These are phyloP conservation scores for Lepidochitona cinerea DNA, from an alignment of 2,888 invertebrate species.

Conservation along the genomic window DNA sequence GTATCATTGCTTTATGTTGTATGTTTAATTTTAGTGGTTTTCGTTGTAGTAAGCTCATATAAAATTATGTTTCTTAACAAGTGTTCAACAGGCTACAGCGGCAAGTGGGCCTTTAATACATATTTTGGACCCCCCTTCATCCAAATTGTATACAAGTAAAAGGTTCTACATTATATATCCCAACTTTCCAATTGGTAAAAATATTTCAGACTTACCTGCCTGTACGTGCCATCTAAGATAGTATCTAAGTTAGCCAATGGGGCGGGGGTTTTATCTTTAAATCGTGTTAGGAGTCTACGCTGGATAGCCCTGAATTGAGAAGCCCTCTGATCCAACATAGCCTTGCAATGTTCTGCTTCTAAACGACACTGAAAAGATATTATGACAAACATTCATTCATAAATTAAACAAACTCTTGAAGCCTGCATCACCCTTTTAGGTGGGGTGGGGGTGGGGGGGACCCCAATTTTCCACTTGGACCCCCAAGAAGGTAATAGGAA, in stretches of 20 bases:
- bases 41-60: too few relatives aligned
- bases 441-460: too few relatives aligned
- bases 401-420: not conserved
- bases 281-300: conserved; percentile 81
- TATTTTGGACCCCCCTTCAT: not conserved
- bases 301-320: conserved; percentile 85
- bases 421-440: not conserved
- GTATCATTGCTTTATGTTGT: not conserved
- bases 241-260: conserved; percentile 82
- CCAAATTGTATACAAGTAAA: not conserved
- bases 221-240: conserved; percentile 80
- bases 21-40: too few relatives aligned
- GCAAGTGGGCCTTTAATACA: too few relatives aligned
- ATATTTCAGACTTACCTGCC: conserved; percentile 73
- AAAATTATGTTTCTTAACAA: too few relatives aligned
- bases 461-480: too few relatives aligned
- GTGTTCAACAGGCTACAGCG: too few relatives aligned
- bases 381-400: not conserved
- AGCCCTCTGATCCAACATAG: conserved; percentile 73
- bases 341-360: conserved; percentile 62
- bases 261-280: conserved; percentile 84
- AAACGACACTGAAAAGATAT: conserved; percentile 50
- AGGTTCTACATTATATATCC: too few relatives aligned
- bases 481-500: too few relatives aligned
- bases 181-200: too few relatives aligned